phyloP scores from a whole-genome alignment of 2,888 invertebrate species.

The Ceramica pisi region DNA sequence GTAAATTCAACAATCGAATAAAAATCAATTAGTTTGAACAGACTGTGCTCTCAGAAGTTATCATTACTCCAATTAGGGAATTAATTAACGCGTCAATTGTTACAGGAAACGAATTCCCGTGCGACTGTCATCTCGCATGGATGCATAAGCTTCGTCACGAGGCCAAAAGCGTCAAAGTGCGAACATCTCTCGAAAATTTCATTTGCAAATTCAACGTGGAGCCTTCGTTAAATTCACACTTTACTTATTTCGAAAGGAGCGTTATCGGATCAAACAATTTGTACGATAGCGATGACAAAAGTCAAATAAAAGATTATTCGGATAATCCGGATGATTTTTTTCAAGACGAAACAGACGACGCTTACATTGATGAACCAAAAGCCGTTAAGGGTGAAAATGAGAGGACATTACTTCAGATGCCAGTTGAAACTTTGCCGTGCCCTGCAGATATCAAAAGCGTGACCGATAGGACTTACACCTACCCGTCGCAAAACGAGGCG shows the following conservation, averaged over 20 bases:
- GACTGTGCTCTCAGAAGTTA: constrained; percentile 61
- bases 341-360: constrained; percentile 84
- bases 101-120: constrained; percentile 95
- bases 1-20: constrained; percentile 62
- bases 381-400: constrained; percentile 83
- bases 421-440: constrained; percentile 91
- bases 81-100: constrained; percentile 81
- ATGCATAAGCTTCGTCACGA: constrained; percentile 94
- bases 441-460: constrained; percentile 92
- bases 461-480: constrained; percentile 89
- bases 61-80: constrained; percentile 74
- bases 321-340: constrained; percentile 83
- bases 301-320: constrained; percentile 80
- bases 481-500: constrained; percentile 91
- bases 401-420: constrained; percentile 89
- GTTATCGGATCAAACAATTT: constrained; percentile 83
- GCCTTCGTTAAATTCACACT: constrained; percentile 83
- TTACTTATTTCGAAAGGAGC: constrained; percentile 84
- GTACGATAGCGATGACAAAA: constrained; percentile 81
- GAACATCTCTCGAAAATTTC: constrained; percentile 93
- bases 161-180: constrained; percentile 93
- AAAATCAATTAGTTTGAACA: constrained; percentile 72
- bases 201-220: constrained; percentile 92
- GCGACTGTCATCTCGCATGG: constrained; percentile 96
- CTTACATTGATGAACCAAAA: constrained; percentile 84